Base-by-base conservation (phyloP, 2,888 invertebrate genomes). In the Patella caerulea region DNA sequence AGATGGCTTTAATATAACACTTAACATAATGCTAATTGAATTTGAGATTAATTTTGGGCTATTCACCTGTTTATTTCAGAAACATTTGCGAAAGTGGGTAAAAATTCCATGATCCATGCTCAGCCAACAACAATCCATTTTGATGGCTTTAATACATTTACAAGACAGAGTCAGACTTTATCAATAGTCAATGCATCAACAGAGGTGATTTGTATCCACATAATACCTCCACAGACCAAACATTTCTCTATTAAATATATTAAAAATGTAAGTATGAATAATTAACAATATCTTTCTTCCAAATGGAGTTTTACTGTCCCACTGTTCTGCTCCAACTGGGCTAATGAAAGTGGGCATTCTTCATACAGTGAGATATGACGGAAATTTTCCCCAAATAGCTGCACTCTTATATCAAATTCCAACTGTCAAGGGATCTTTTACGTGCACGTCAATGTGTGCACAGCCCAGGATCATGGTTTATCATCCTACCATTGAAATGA, bases 221-320 rank as follows among this genome's bases (percentile, higher is more conserved):
- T 92, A 71, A 89, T 91, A 72, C 91, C 91, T 45, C 92, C 92
- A 74, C 91, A 91, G 82, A 90, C 90, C 15, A 89, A 88, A 78
- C 88, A 89, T 76, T 91, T 91, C 84, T 86, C 86, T 75, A 88
- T 92, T 53, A 89, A 90, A 78, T 91, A 92, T 80, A 88, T 86
- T 71, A 92, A 91, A 85, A 85, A 84, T 72, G 91, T 91, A 84
- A 87, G 89, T 83, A 74, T 73, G 15, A 45, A 34, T 53, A 59
- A 55, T 24, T 15, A 71, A 17, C 11, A 17, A 15, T n/a, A 9
- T 15, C n/a, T 24, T 59, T n/a, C 15, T 19, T 24, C 24, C 24
- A 24, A 24, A 24, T 24, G 45, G 45, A 45, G 45, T 45, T 45
- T 45, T 45, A 9, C 45, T 45, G 34, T 45, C 34, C 34, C 5